phyloP scores from a whole-genome alignment of 2,797 vertebrate species.

The Eulemur coronatus region DNA sequence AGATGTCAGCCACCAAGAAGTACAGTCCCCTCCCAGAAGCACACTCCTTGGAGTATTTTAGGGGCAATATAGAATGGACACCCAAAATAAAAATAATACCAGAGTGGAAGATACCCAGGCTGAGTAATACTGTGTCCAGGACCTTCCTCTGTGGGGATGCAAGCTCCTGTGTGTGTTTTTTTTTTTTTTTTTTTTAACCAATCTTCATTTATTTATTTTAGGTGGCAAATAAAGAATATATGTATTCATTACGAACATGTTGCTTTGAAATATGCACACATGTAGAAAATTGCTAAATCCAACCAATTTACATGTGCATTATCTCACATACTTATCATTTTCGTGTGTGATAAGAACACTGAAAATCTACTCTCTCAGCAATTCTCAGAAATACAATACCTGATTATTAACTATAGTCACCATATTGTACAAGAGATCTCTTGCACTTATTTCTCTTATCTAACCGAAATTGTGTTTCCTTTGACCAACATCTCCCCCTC shows the following conservation, averaged over 20 bases:
- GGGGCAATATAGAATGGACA: not conserved
- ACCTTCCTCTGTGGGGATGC: not conserved
- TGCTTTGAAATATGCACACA: not conserved
- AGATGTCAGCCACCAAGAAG: not conserved
- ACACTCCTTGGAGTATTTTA: not conserved
- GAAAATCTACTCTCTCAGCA: not conserved
- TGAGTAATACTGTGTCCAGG: not conserved
- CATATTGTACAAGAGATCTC: not conserved
- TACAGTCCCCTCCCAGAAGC: not conserved
- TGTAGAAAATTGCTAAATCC: not conserved
- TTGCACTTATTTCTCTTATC: not conserved
- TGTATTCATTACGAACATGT: not conserved
- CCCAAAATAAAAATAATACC: not conserved
- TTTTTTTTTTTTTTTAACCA: not conserved
- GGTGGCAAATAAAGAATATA: not conserved
- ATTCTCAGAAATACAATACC: not conserved
- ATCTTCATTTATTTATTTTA: not conserved
- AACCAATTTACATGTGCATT: not conserved
- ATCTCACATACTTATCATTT: not conserved
- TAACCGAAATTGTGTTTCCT: not conserved
- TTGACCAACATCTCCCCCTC: not conserved
- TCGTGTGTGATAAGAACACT: not conserved
- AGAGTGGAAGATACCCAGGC: not conserved
- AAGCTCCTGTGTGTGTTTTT: fast-evolving
- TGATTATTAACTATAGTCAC: not conserved